phyloP scores from a whole-genome alignment of 2,888 invertebrate species.

The Matsumyia berberina region DNA sequence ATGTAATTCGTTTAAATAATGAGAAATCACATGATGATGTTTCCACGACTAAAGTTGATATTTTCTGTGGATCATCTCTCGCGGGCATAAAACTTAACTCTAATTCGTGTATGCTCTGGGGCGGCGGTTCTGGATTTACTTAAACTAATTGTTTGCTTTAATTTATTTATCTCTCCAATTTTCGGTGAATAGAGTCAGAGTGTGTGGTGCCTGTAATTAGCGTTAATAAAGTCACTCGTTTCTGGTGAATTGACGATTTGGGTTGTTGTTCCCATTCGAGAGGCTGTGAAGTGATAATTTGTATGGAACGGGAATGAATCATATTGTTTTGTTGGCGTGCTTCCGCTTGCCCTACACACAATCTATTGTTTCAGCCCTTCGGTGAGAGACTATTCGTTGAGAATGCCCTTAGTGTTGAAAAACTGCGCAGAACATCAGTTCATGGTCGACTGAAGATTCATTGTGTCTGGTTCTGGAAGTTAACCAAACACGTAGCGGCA shows the following conservation, averaged over 20 bases:
- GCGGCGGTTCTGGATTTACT: background rate
- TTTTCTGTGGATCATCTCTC: background rate
- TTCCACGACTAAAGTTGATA: background rate
- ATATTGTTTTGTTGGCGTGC: background rate
- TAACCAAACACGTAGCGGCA: too few relatives aligned
- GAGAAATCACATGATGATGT: slow-evolving; percentile 52
- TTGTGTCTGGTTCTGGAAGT: too few relatives aligned
- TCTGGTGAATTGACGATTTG: background rate
- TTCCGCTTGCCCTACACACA: slow-evolving; percentile 2
- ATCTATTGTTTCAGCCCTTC: background rate
- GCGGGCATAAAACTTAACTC: background rate
- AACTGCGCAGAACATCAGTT: background rate
- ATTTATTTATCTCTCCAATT: slow-evolving; percentile 16
- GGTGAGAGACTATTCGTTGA: background rate
- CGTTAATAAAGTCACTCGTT: slow-evolving; percentile 18
- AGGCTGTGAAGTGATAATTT: slow-evolving; percentile 30
- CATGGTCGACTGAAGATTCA: background rate
- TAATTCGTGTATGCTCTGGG: slow-evolving; percentile 1
- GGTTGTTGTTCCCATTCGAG: slow-evolving; percentile 30
- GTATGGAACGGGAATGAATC: background rate
- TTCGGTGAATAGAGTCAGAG: too few relatives aligned
- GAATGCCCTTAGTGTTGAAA: background rate
- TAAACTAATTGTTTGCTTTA: slow-evolving; percentile 22
- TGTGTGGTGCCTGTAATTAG: slow-evolving; percentile 5
- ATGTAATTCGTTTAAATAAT: slow-evolving; percentile 36